Base-by-base conservation (phyloP, 1,140 invertebrate genomes). In the Bactericera cockerelli region DNA sequence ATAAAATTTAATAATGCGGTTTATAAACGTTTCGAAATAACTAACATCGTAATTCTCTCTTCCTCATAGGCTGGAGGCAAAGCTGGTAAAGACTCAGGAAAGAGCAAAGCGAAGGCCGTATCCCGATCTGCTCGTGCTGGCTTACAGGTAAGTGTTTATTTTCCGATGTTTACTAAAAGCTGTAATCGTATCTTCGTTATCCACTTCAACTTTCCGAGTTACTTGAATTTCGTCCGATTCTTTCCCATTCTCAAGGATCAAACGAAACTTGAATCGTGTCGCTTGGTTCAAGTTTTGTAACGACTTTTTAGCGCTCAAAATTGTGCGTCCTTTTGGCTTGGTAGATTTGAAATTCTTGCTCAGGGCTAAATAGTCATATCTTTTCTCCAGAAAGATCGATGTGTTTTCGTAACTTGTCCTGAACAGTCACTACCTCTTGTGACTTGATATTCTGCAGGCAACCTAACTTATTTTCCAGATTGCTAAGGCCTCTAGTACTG, bases 51-150 rank as follows among this genome's bases (percentile, higher is more conserved):
- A 63, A 60, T 68, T 63, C 63, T 63, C 64, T 63, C 64, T 68
- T 67, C 55, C 67, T 67, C 65, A 63, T 67, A 89, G 94, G 93
- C 93, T 82, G 94, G 93, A 70, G 95, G 95, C 70, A 99, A 99
- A 87, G 94, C 95, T 75, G 95, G 95, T 69, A 98, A 98, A 80
- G 94, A 98, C 80, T 96, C 93, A 55, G 96, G 96, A 68, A 99
- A 99, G 80, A 89, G 93, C n/a, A 98, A 98, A 77, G 91, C 93
- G 55, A 98, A 98, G 80, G 94, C 95, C 65, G 92, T 99, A 38
- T 98, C 95, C 56, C 83, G 96, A 70, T 98, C 95, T 57, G 93
- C 94, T 59, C 81, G 95, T 69, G 96, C 96, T 68, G 96, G 96
- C 65, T 80, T 99, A 68, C 95, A 98, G 86, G 93, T 96, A 80